phyloP scores from a whole-genome alignment of 2,797 vertebrate genomes.

The Sebastes flavidus region DNA sequence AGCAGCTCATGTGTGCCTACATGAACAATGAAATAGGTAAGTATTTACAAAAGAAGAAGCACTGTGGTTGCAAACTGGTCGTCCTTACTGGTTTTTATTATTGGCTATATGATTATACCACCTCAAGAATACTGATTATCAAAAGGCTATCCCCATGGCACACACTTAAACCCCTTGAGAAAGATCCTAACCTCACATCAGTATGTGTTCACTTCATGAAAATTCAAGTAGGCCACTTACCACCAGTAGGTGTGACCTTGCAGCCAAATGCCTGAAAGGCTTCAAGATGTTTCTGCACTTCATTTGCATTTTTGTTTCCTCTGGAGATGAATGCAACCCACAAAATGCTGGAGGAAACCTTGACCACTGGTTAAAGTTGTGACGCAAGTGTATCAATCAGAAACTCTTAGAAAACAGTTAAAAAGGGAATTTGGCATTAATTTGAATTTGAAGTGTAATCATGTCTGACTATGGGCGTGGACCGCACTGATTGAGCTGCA shows the following conservation, averaged over 20 bases:
- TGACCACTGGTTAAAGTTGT: neutral
- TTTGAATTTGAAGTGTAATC: slow-evolving; percentile 3
- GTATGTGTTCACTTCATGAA: slow-evolving; percentile 23
- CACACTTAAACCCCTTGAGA: neutral
- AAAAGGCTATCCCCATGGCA: neutral
- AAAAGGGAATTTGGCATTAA: neutral
- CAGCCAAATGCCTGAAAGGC: slow-evolving; percentile 11
- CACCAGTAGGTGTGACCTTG: slow-evolving; percentile 36
- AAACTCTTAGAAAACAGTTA: neutral
- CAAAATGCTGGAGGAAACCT: neutral
- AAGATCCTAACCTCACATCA: slow-evolving; percentile 5
- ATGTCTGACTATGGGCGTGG: neutral
- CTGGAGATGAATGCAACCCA: neutral
- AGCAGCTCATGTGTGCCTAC: neutral
- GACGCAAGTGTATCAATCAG: neutral
- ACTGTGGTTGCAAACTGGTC: neutral
- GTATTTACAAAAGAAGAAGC: neutral
- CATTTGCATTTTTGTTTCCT: neutral
- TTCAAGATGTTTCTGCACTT: slow-evolving; percentile 5
- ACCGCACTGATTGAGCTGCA: neutral
- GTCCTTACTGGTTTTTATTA: neutral
- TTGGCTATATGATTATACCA: neutral
- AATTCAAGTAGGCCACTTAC: slow-evolving; percentile 27
- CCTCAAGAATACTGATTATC: neutral
- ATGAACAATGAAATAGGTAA: neutral